Evolutionary conservation across 2,888 invertebrate species (phyloP).

Genomic region (Anarsia innoxiella): DNA sequence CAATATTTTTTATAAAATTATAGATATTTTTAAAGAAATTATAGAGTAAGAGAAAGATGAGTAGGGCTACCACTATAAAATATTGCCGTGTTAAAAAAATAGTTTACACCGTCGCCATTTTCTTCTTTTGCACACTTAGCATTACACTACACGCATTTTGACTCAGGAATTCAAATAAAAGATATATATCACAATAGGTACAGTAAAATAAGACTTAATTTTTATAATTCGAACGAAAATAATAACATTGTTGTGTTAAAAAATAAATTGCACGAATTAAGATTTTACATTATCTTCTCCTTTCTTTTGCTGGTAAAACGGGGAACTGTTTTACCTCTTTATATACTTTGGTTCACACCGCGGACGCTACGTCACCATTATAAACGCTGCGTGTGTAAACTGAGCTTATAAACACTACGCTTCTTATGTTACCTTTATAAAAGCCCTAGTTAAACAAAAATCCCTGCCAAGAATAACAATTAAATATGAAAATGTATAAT

Average conservation of each 20-base stretch:
- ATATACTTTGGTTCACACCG: slow-evolving; percentile 5
- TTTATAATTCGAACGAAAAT: not conserved
- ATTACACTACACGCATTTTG: slow-evolving; percentile 1
- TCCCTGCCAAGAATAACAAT: no score
- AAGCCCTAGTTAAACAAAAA: no score
- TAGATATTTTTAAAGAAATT: no score
- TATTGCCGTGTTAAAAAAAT: no score
- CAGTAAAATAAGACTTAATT: slow-evolving; percentile 2
- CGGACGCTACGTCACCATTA: not conserved
- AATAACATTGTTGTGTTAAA: not conserved
- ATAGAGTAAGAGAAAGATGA: no score
- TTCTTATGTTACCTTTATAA: no score
- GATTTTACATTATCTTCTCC: not conserved
- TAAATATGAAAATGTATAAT: no score
- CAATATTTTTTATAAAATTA: not conserved
- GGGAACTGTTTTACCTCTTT: not conserved
- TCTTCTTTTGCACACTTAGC: no score
- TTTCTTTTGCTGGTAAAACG: not conserved
- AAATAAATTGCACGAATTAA: not conserved
- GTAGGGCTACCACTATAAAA: no score
- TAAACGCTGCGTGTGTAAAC: not conserved
- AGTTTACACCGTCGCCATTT: no score
- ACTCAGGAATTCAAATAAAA: slow-evolving; percentile 3
- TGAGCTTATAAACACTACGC: not conserved
- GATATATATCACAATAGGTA: slow-evolving; percentile 5